Evolutionary conservation across 2,113 vertebrate species (phyloP).

Genomic region (Peromyscus leucopus): DNA sequence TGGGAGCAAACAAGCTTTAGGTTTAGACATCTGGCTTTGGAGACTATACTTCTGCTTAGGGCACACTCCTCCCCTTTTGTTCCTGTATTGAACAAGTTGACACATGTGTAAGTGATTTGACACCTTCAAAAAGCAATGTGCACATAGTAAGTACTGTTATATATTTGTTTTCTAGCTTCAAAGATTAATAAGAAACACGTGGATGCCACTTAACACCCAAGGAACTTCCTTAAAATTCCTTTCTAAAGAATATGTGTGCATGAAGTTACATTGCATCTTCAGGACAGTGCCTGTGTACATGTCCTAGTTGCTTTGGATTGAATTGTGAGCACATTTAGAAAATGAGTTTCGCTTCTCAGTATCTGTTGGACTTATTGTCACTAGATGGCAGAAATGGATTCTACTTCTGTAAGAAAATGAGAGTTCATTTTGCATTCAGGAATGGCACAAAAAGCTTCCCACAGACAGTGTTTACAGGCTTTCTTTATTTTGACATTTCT

Average conservation of each 20-base stretch:
- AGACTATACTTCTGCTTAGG: not conserved
- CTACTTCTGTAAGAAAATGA: conserved; percentile 75
- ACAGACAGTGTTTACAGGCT: conserved; percentile 81
- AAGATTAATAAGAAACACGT: not conserved
- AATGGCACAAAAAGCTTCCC: conserved; percentile 79
- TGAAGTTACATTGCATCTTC: not conserved
- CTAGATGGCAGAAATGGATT: conserved; percentile 84
- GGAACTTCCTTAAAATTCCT: not conserved
- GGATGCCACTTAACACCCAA: not conserved
- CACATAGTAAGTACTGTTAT: not conserved
- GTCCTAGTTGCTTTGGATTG: not conserved
- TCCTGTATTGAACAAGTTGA: not conserved
- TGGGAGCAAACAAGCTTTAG: not conserved
- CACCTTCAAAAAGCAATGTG: not conserved
- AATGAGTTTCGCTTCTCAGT: conserved; percentile 63
- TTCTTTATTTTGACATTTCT: conserved; percentile 84
- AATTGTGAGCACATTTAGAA: conserved; percentile 55
- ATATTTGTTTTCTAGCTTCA: conserved; percentile 15
- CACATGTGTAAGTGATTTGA: not conserved
- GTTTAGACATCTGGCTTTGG: not conserved
- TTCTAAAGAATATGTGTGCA: not conserved
- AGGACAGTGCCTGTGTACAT: not conserved
- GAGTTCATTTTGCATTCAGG: conserved; percentile 73
- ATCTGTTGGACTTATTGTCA: conserved; percentile 77
- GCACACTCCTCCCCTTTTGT: not conserved